Conservation (phyloP, 2,888 invertebrate species). For the Matsumyia berberina region DNA sequence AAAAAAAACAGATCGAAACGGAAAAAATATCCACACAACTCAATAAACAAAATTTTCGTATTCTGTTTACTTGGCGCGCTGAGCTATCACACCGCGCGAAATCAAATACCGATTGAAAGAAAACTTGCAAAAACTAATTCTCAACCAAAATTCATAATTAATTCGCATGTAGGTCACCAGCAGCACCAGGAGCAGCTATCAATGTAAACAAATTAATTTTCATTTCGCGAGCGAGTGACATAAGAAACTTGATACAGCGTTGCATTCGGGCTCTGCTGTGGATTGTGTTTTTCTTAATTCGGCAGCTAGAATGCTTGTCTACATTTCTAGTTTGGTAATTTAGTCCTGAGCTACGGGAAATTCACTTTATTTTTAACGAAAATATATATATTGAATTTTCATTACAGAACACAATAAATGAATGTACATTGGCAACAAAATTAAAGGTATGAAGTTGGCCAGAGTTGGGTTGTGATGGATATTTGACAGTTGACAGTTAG, state of each 20-base stretch:
- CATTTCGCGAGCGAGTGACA: slow-evolving; percentile 65
- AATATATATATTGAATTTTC: slow-evolving; percentile 76
- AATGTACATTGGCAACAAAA: slow-evolving; percentile 76
- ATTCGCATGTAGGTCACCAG: slow-evolving; percentile 76
- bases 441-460: slow-evolving; percentile 58
- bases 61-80: slow-evolving; percentile 65
- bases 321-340: slow-evolving; percentile 54
- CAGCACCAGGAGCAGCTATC: slow-evolving; percentile 76
- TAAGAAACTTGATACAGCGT: slow-evolving; percentile 61
- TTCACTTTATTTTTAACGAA: slow-evolving; percentile 68
- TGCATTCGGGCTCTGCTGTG: slow-evolving; percentile 19
- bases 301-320: slow-evolving; percentile 55
- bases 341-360: slow-evolving; percentile 27
- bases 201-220: slow-evolving; percentile 78
- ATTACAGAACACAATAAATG: slow-evolving; percentile 74
- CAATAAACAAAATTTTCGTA: slow-evolving; percentile 27
- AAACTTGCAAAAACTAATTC: slow-evolving; percentile 40
- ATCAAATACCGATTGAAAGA: slow-evolving; percentile 37
- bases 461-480: neutral
- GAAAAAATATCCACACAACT: slow-evolving; percentile 26
- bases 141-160: slow-evolving; percentile 69
- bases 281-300: slow-evolving; percentile 10
- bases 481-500: slow-evolving; percentile 40
- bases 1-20: slow-evolving; percentile 28
- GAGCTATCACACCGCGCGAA: slow-evolving; percentile 37